Base-by-base conservation (phyloP, 2,113 vertebrate species). In the Misgurnus mizolepis region DNA sequence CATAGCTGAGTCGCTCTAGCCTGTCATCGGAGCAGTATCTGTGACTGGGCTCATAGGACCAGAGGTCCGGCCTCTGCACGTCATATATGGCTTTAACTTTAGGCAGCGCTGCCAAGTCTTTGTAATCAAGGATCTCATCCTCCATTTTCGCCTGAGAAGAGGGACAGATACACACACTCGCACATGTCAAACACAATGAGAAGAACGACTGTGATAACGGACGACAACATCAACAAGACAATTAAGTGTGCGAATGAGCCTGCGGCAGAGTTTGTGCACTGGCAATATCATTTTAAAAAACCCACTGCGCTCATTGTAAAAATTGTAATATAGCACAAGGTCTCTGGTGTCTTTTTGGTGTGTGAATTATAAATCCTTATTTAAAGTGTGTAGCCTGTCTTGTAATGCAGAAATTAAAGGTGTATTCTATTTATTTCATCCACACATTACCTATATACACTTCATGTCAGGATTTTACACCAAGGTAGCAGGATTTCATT, bases 41-140 rank as follows among this genome's bases (percentile, higher is more conserved):
- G 93, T 94, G 94, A 94, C 95, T 96, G 86, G 96, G 93, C 91
- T 98, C 96, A 86, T 96, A 96, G 87, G 94, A 95, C 94, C 97
- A 95, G 93, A 98, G 96, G 93, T 98, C 96, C 55, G 98, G 98
- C 85, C 95, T 95, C 86, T 97, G 96, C 86, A 99, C 95, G 91
- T 98, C 96, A 70, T 99, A 98, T 95, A 99, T 99, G 92, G 97
- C 95, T 91, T 98, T 99, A 93, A 98, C 94, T 95, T 98, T 98
- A 94, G 97, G 98, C 90, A 99, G 95, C 88, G 97, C 97, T 86
- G 98, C 98, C 92, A 99, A 94, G 89, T 98, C 96, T 96, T 96
- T 98, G 95, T 99, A 99, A 95, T 95, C 95, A 95, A 99, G 96
- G 91, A 98, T 95, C 92, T 98, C 95, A 94, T 96, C 96, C 94